Percentiles rank a stretch among this genome's conserved stretches.
Evolutionary conservation across 2,797 vertebrate genomes (phyloP).

Genomic region (Tolypeutes matacus): DNA sequence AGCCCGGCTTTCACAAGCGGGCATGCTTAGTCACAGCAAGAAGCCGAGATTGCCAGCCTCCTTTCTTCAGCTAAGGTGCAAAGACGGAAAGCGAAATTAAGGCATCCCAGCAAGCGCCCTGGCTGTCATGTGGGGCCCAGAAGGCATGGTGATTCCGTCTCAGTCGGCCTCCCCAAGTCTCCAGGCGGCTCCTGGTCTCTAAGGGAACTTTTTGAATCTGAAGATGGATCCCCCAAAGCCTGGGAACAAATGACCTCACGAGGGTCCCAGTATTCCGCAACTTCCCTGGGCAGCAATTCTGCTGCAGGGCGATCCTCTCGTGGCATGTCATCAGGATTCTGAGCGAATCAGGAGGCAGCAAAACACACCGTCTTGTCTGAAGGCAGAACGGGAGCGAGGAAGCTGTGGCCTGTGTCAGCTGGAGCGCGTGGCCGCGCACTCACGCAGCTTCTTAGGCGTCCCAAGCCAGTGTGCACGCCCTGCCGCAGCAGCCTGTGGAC

Average conservation of each 20-base stretch:
- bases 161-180: rapidly evolving
- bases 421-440: background rate
- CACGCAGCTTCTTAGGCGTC: background rate
- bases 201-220: rapidly evolving
- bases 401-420: rapidly evolving
- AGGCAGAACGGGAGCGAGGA: rapidly evolving
- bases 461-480: rapidly evolving
- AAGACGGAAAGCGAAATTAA: background rate
- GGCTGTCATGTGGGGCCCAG: rapidly evolving
- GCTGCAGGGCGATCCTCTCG: background rate
- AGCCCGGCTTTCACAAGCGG: rapidly evolving
- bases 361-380: rapidly evolving
- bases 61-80: rapidly evolving
- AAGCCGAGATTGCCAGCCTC: background rate
- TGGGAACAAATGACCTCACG: background rate
- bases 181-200: rapidly evolving
- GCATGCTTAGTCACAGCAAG: rapidly evolving
- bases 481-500: background rate
- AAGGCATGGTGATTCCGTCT: rapidly evolving
- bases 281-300: background rate
- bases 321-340: rapidly evolving
- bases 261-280: too few relatives aligned
- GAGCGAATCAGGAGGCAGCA: rapidly evolving
- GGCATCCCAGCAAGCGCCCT: rapidly evolving
- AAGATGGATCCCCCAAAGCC: background rate